Evolutionary conservation across 2,113 vertebrate species (phyloP).

Genomic region (Pomatostomus ruficeps): DNA sequence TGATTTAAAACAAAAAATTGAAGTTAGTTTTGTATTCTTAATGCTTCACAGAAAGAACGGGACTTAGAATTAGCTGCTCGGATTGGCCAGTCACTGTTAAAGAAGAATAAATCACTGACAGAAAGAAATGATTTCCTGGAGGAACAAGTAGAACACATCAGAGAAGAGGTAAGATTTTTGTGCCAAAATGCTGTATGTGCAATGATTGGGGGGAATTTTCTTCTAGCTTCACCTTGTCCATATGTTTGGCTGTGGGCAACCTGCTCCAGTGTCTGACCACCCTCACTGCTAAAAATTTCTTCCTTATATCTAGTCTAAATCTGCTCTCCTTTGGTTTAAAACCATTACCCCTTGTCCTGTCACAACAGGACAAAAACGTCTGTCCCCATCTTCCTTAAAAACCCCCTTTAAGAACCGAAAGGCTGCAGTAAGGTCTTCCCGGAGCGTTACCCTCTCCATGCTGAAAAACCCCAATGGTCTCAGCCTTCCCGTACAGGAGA

Average conservation of each 20-base stretch:
- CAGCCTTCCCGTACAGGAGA: not conserved
- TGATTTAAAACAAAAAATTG: not conserved
- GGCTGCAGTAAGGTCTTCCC: not conserved
- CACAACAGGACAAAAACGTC: not conserved
- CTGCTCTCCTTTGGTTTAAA: not conserved
- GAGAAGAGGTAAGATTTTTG: slow-evolving; percentile 85
- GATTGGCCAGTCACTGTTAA: slow-evolving; percentile 94
- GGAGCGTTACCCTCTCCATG: not conserved
- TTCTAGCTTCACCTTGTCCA: not conserved
- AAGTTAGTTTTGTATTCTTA: not conserved
- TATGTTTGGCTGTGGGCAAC: not conserved
- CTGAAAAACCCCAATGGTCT: rapidly evolving
- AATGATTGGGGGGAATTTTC: not conserved
- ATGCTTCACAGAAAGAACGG: slow-evolving; percentile 88
- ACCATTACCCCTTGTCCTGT: not conserved
- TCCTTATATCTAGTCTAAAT: not conserved
- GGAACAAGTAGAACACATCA: slow-evolving; percentile 93
- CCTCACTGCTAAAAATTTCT: not conserved
- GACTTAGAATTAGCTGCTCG: slow-evolving; percentile 96
- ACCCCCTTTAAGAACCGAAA: not conserved
- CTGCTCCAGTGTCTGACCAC: not conserved
- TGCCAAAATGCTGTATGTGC: not conserved
- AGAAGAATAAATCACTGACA: slow-evolving; percentile 95
- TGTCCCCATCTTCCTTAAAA: not conserved
- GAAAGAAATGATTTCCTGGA: slow-evolving; percentile 93